Evolutionary conservation across 2,888 invertebrate genomes (phyloP).

Genomic region (Pachymerium ferrugineum): DNA sequence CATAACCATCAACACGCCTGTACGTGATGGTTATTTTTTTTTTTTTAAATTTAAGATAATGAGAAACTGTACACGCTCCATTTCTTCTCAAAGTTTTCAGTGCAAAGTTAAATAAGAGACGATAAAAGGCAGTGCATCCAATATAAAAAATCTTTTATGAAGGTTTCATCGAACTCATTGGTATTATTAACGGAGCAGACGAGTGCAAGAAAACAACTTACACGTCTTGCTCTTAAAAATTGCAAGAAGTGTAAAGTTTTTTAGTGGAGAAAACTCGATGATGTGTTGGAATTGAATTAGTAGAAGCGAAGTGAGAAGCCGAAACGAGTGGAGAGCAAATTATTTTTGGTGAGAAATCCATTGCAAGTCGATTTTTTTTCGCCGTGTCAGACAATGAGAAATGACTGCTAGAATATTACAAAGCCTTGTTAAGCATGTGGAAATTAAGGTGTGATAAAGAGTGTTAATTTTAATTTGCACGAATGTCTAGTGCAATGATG

Average conservation of each 20-base stretch:
- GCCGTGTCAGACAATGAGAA: no score
- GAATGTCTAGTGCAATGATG: neutral
- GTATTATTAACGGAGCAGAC: neutral
- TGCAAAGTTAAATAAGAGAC: neutral
- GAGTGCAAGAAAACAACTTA: neutral
- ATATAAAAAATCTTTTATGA: neutral
- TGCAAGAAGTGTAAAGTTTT: neutral
- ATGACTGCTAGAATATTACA: no score
- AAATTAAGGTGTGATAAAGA: neutral
- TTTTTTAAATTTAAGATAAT: neutral
- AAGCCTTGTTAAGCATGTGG: neutral
- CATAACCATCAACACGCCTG: neutral
- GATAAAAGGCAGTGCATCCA: neutral
- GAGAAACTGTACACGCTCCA: slow-evolving; percentile 8
- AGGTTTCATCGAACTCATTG: slow-evolving; percentile 1
- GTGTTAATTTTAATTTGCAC: neutral
- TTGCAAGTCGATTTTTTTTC: no score
- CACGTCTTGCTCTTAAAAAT: no score
- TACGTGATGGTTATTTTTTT: neutral
- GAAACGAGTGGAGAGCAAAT: neutral
- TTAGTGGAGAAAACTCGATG: neutral
- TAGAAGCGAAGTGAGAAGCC: neutral
- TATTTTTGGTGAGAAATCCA: neutral
- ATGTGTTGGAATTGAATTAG: neutral
- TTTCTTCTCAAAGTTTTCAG: neutral